Evolutionary conservation across 1,140 invertebrate genomes (phyloP), one percentile per base, ranked within the genome.

Genomic region (Chrysomallon squamiferum): DNA sequence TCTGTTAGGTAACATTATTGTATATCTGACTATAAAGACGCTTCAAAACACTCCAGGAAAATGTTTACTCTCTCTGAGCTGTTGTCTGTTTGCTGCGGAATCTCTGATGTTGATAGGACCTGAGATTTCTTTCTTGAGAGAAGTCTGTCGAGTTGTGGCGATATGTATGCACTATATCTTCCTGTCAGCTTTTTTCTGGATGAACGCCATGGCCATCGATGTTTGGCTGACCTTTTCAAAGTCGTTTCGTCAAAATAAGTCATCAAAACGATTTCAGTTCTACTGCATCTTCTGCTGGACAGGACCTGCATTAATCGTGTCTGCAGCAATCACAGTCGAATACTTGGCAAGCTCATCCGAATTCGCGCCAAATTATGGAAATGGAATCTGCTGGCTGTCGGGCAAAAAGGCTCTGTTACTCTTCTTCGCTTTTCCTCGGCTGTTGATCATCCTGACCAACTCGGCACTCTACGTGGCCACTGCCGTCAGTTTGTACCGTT

Each of bases 191-290:
- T 89, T 89, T 73, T 85, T 86, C 56, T 89, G 89, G 89, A 88
- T 88, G 86, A 86, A 87, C 49, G 83, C 86, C 0, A 85, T 90
- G 74, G 85, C 88, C 0, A 88, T 87, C 73, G 89, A 89, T 70
- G 85, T 89, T 11, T 89, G 86, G 79, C 79, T 86, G 29, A 96
- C 94, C 3, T 87, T 88, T 79, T 71, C 75, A 6, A 68, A 64
- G 33, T 63, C 65, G 27, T 72, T 70, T 29, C 45, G 68, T n/a
- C 62, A 68, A 52, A 62, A 50, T 25, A 47, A 64, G 20, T 59
- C 57, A 11, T 65, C 54, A 59, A 78, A 72, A 20, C 61, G 82
- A 33, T 89, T 89, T 67, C 62, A 85, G 7, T 72, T 79, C 3
- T 90, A 89, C 69, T 54, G 65, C 38, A 35, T 49, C 35, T 66